Evolutionary conservation across 2,797 vertebrate species (phyloP).

Genomic region (Arnoldichthys spilopterus): DNA sequence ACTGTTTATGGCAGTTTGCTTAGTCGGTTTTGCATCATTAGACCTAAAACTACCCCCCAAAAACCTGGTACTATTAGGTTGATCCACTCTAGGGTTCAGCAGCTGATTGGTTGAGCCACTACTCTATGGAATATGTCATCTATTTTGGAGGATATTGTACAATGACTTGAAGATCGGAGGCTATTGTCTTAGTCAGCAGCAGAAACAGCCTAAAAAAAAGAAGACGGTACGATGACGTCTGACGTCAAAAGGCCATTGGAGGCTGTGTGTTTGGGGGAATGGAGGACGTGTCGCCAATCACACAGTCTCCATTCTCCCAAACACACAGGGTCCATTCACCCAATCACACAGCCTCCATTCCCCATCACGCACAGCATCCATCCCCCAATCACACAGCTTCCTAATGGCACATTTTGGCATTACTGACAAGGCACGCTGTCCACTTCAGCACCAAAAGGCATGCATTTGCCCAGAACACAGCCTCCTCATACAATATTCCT

Average conservation of each 20-base stretch:
- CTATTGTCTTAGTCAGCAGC: slow-evolving; percentile 14
- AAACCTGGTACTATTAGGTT: neutral
- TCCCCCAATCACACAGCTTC: neutral
- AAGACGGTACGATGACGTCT: slow-evolving; percentile 12
- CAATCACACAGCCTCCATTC: slow-evolving; percentile 4
- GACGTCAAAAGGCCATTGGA: slow-evolving; percentile 7
- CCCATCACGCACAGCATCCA: neutral
- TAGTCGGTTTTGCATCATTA: slow-evolving; percentile 10
- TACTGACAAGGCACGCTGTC: neutral
- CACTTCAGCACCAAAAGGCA: neutral
- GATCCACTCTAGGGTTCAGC: neutral
- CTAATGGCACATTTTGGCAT: neutral
- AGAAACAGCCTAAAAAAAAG: neutral
- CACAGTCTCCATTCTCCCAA: slow-evolving; percentile 19
- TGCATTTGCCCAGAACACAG: neutral
- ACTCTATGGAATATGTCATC: neutral
- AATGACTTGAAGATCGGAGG: neutral
- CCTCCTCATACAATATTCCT: neutral
- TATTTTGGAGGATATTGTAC: neutral
- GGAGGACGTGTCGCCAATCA: slow-evolving; percentile 22
- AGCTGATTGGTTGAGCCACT: neutral
- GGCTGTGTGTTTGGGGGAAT: neutral
- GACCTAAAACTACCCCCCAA: neutral
- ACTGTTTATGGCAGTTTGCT: slow-evolving; percentile 17
- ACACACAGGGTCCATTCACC: slow-evolving; percentile 4